Evolutionary conservation across 2,888 invertebrate genomes (phyloP).

Genomic region (Lamellibrachia columna): DNA sequence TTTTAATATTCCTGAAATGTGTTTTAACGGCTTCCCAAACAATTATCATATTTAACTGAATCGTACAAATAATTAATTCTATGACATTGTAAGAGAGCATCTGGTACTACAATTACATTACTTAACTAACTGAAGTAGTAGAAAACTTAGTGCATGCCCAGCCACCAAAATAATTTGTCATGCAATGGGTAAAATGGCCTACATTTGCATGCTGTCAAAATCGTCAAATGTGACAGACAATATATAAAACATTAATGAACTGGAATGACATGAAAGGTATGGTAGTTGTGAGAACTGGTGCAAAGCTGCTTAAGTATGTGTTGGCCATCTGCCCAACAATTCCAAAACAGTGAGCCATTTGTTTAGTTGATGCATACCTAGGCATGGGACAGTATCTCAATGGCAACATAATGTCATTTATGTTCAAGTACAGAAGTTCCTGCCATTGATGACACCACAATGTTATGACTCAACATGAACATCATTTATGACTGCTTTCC

Average conservation of each 20-base stretch:
- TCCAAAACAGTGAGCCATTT: not conserved
- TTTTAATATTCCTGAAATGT: too few species aligned
- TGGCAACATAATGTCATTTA: not conserved
- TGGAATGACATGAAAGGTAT: not conserved
- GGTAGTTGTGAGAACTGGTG: not conserved
- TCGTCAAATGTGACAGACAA: not conserved
- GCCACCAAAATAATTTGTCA: too few species aligned
- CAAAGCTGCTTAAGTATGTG: not conserved
- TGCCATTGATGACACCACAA: not conserved
- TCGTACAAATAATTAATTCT: too few species aligned
- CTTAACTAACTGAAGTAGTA: too few species aligned
- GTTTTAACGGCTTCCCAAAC: too few species aligned
- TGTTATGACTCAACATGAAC: not conserved
- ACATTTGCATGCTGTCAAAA: too few species aligned
- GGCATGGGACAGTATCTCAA: not conserved
- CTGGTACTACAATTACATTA: too few species aligned
- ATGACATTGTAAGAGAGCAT: too few species aligned
- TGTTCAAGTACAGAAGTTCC: too few species aligned
- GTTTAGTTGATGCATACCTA: not conserved
- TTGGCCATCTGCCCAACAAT: not conserved
- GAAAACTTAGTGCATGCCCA: too few species aligned
- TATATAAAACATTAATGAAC: not conserved
- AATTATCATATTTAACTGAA: too few species aligned
- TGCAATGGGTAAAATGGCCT: too few species aligned
- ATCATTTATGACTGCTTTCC: not conserved